Evolutionary conservation across 2,888 invertebrate genomes (phyloP).

Genomic region (Alloplasta piceator): DNA sequence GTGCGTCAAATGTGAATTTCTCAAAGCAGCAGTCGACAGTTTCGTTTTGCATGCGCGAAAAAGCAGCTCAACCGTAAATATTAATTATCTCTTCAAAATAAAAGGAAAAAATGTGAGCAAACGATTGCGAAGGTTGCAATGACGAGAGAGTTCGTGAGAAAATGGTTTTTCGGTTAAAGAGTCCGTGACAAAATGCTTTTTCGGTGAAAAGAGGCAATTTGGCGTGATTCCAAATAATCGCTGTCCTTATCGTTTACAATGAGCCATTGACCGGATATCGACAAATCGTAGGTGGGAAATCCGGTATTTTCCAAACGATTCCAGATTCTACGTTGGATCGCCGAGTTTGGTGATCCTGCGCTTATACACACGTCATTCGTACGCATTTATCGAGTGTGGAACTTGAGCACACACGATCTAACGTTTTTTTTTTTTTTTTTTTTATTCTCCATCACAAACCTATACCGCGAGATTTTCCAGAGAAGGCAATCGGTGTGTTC

Average conservation of each 20-base stretch:
- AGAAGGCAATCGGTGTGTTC: slow-evolving; percentile 45
- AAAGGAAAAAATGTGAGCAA: too few species aligned
- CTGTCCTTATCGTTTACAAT: background rate
- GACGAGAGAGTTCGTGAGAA: too few species aligned
- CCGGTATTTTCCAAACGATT: slow-evolving; percentile 31
- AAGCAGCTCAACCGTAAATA: too few species aligned
- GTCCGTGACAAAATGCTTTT: too few species aligned
- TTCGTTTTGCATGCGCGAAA: too few species aligned
- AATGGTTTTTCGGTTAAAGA: too few species aligned
- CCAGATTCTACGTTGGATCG: slow-evolving; percentile 2
- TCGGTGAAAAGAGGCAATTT: too few species aligned
- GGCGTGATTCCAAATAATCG: too few species aligned
- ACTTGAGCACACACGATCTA: slow-evolving; percentile 23
- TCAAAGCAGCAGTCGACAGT: background rate
- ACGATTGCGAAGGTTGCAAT: too few species aligned
- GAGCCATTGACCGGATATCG: slow-evolving; percentile 32
- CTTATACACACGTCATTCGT: too few species aligned
- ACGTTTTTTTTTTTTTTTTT: slow-evolving; percentile 20
- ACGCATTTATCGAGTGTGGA: background rate
- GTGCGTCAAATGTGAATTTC: slow-evolving; percentile 14
- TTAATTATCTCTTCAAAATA: too few species aligned
- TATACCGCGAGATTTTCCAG: slow-evolving; percentile 36
- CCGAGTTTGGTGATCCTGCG: slow-evolving; percentile 7
- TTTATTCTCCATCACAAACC: slow-evolving; percentile 6
- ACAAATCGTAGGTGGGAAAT: slow-evolving; percentile 25